phyloP scores from a whole-genome alignment of 2,888 invertebrate genomes.

The Eupithecia vulgata region DNA sequence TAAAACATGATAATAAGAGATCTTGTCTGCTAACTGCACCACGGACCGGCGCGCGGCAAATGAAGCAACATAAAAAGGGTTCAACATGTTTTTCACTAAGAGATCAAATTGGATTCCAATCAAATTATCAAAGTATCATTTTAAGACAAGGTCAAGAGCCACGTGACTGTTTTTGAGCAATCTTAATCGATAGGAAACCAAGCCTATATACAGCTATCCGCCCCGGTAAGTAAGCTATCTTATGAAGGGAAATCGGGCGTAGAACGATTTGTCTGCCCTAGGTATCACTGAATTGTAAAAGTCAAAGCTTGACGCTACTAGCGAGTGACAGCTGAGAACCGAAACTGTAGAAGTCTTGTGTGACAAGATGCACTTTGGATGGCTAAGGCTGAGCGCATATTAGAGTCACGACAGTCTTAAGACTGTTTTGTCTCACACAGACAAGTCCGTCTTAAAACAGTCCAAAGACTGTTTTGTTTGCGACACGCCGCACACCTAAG shows the following conservation, averaged over 20 bases:
- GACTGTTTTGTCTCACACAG: too few relatives aligned
- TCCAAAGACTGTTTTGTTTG: too few relatives aligned
- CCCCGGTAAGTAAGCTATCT: not conserved
- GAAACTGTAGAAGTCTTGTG: not conserved
- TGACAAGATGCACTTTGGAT: not conserved
- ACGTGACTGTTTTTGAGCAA: not conserved
- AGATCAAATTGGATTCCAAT: not conserved
- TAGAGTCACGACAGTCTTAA: too few relatives aligned
- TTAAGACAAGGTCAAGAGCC: not conserved
- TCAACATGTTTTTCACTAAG: not conserved
- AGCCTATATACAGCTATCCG: not conserved
- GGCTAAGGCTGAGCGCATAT: too few relatives aligned
- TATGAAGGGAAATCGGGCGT: not conserved
- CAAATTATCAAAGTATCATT: not conserved
- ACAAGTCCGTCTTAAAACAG: too few relatives aligned
- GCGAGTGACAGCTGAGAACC: not conserved
- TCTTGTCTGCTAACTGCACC: not conserved
- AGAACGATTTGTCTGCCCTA: not conserved
- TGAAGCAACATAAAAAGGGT: not conserved
- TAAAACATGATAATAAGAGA: not conserved
- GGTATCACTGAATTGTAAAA: not conserved
- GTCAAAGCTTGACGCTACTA: not conserved
- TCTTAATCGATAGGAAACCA: not conserved
- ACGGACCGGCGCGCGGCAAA: not conserved
- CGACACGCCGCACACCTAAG: too few relatives aligned